Evolutionary conservation across 2,113 vertebrate genomes (phyloP).

Genomic region (Columba livia): DNA sequence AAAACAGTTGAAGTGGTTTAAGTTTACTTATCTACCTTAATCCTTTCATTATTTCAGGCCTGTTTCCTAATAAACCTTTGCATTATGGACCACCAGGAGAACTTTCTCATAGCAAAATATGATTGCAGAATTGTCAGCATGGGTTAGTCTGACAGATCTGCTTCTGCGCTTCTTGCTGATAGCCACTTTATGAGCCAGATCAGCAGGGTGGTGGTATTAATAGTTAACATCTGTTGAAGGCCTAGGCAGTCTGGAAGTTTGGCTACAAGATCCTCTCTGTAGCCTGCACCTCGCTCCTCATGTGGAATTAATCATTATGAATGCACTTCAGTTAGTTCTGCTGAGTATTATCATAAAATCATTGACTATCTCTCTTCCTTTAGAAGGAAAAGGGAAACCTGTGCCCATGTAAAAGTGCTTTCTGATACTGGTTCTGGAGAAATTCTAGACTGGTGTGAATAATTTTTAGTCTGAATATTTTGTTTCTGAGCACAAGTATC

Average conservation of each 20-base stretch:
- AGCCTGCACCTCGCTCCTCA: not conserved
- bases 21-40: not conserved
- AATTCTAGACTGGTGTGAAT: not conserved
- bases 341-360: not conserved
- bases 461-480: not conserved
- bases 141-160: not conserved
- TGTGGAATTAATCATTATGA: not conserved
- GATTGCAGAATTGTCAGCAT: not conserved
- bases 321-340: not conserved
- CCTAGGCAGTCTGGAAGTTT: not conserved
- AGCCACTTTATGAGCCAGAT: not conserved
- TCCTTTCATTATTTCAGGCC: not conserved
- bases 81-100: not conserved
- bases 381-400: not conserved
- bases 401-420: not conserved
- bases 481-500: not conserved
- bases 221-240: not conserved
- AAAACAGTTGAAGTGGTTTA: not conserved
- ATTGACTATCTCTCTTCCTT: not conserved
- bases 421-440: not conserved
- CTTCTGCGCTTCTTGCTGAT: not conserved
- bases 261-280: not conserved
- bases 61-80: not conserved
- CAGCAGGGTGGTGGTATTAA: not conserved
- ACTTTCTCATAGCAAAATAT: not conserved